Evolutionary conservation across 2,113 vertebrate species (phyloP).

Genomic region (Phylloscopus trochilus): DNA sequence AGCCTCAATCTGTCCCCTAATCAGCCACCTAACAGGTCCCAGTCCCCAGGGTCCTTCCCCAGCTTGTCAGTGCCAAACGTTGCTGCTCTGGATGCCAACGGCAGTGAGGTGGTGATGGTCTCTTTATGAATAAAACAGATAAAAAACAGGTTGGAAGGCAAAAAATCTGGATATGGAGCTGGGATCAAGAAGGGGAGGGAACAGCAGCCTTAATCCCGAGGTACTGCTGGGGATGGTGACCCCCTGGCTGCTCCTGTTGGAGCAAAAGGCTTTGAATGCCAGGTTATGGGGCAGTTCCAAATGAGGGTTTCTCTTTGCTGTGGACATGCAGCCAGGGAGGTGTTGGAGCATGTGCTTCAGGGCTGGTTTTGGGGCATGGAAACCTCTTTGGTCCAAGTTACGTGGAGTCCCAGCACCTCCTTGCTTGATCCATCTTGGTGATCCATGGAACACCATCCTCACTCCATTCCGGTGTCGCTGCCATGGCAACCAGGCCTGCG

Average conservation of each 20-base stretch:
- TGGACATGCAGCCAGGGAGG: fast-evolving
- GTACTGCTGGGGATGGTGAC: fast-evolving
- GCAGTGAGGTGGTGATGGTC: neutral
- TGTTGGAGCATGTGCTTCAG: fast-evolving
- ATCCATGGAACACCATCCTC: neutral
- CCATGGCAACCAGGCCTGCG: neutral
- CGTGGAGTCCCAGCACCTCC: neutral
- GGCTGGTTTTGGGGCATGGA: neutral
- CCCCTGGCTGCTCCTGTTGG: neutral
- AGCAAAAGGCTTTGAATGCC: neutral
- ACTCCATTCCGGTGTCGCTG: fast-evolving
- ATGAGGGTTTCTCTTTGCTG: neutral
- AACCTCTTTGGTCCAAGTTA: fast-evolving
- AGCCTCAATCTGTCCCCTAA: neutral
- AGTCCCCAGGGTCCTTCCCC: neutral
- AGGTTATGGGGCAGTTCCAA: neutral
- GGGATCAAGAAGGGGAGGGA: neutral
- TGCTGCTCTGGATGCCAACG: neutral
- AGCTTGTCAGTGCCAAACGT: fast-evolving
- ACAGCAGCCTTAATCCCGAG: fast-evolving
- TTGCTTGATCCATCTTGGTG: too few relatives aligned
- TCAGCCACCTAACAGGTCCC: neutral
- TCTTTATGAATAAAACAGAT: neutral
- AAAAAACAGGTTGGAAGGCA: neutral
- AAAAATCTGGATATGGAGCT: neutral